A percentile compares a stretch with the other conserved stretches of the same genome.
Evolutionary conservation across 2,797 vertebrate species (phyloP).

Genomic region (Clarias pachynema): DNA sequence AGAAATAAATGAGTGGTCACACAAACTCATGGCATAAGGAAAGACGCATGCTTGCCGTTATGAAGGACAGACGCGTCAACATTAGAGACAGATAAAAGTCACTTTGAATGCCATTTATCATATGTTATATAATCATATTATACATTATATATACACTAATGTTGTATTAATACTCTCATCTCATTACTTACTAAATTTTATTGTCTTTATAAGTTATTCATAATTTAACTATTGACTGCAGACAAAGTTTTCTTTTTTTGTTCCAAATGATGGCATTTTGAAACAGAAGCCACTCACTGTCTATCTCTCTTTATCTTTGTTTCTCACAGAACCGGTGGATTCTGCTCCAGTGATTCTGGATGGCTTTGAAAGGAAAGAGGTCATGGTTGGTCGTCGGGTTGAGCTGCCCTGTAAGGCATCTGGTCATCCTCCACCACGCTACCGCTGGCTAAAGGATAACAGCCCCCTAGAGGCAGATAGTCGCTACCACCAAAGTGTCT

Average conservation of each 20-base stretch:
- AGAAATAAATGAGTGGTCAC: no score
- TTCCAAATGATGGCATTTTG: not conserved
- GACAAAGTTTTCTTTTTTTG: not conserved
- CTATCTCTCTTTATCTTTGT: not conserved
- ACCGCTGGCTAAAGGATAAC: slow-evolving; percentile 98
- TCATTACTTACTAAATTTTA: no score
- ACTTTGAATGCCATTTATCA: no score
- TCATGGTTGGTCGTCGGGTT: slow-evolving; percentile 92
- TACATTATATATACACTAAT: no score
- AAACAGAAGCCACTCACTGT: not conserved
- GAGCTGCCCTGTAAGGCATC: slow-evolving; percentile 97
- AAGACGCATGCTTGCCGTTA: no score
- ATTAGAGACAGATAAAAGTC: no score
- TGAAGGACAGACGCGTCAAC: no score
- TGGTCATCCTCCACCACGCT: slow-evolving; percentile 92
- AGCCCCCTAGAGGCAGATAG: slow-evolving; percentile 92
- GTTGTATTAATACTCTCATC: no score
- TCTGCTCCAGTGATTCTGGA: slow-evolving; percentile 95
- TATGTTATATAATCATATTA: no score
- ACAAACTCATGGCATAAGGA: no score
- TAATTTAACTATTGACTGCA: no score
- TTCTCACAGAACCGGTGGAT: slow-evolving; percentile 87
- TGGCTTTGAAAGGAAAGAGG: slow-evolving; percentile 93
- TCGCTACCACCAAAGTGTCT: slow-evolving; percentile 89
- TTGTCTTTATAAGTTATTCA: no score